These are phyloP conservation scores for Platygyra sinensis DNA, from an alignment of 64 coral and sea anemone genomes.

Conservation along the genomic window DNA sequence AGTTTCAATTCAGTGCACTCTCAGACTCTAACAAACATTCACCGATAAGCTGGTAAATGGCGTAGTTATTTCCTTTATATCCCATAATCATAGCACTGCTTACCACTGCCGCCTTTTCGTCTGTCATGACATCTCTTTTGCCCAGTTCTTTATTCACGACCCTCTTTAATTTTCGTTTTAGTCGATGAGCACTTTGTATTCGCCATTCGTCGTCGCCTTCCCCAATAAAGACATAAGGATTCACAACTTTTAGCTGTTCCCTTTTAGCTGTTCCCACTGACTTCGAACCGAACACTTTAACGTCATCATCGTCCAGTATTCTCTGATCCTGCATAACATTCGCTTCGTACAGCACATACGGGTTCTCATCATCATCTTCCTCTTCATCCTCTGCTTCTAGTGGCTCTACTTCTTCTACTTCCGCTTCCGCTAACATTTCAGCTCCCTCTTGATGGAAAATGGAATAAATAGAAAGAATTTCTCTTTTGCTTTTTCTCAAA, in stretches of 20 bases:
- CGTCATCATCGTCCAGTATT: slow-evolving; percentile 69
- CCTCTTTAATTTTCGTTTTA: slow-evolving; percentile 24
- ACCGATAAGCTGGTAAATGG: too few species aligned
- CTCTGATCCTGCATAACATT: slow-evolving; percentile 58
- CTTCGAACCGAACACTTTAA: slow-evolving; percentile 5
- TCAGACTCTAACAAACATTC: too few species aligned
- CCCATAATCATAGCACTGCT: background rate
- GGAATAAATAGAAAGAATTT: background rate
- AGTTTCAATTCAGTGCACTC: too few species aligned
- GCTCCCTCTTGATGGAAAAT: background rate
- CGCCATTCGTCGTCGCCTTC: slow-evolving; percentile 27
- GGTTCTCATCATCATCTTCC: slow-evolving; percentile 33
- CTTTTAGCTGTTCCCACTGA: too few species aligned
- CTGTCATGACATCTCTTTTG: slow-evolving; percentile 66
- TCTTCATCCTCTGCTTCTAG: background rate
- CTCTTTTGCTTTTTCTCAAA: too few species aligned
- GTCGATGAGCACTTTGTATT: slow-evolving; percentile 24
- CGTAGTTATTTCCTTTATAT: too few species aligned
- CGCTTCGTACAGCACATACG: slow-evolving; percentile 69
- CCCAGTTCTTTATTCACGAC: slow-evolving; percentile 56
- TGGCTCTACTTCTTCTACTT: background rate
- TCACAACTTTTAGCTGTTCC: background rate
- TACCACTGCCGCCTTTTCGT: slow-evolving; percentile 36
- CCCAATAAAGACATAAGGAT: background rate
- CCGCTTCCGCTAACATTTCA: background rate